A percentile compares a stretch with the other conserved stretches of the same genome.
Evolutionary conservation across 2,888 invertebrate genomes (phyloP).

Genomic region (Embidobia sp.): DNA sequence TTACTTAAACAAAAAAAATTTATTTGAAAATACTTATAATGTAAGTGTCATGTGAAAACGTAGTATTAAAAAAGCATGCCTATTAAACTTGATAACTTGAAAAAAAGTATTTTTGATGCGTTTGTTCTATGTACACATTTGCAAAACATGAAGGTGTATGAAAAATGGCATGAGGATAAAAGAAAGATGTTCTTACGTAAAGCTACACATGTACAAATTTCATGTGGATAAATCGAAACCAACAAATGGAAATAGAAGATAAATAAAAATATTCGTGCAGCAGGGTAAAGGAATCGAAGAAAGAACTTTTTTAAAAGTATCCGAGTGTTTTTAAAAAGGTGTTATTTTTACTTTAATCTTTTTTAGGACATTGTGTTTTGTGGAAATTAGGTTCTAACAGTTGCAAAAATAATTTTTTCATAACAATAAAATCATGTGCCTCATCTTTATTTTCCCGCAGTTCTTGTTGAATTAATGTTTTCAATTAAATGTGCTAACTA

Average conservation of each 20-base stretch:
- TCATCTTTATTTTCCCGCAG: no score
- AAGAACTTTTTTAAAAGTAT: constrained; percentile 9
- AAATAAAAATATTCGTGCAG: constrained; percentile 37
- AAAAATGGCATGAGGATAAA: constrained; percentile 30
- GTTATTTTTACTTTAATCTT: constrained; percentile 10
- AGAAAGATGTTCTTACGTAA: constrained; percentile 21
- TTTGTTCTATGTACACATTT: no score
- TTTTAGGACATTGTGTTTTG: constrained; percentile 2
- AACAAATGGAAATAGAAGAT: constrained; percentile 44
- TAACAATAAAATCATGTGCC: no score
- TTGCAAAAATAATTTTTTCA: constrained; percentile 2
- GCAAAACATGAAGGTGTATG: constrained; percentile 24
- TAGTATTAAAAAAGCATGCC: no score
- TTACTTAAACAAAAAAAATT: no score
- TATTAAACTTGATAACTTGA: not conserved
- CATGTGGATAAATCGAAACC: constrained; percentile 33
- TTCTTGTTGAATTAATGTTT: no score
- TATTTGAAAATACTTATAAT: no score
- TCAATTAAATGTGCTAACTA: no score
- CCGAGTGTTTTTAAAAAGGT: constrained; percentile 4
- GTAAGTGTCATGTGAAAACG: no score
- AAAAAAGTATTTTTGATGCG: constrained; percentile 17
- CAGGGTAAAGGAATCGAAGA: not conserved
- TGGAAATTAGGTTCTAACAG: not conserved
- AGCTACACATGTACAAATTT: constrained; percentile 36